Evolutionary conservation across 2,888 invertebrate genomes (phyloP), one percentile per base, ranked within the genome.

Genomic region (Microctonus hyperodae): DNA sequence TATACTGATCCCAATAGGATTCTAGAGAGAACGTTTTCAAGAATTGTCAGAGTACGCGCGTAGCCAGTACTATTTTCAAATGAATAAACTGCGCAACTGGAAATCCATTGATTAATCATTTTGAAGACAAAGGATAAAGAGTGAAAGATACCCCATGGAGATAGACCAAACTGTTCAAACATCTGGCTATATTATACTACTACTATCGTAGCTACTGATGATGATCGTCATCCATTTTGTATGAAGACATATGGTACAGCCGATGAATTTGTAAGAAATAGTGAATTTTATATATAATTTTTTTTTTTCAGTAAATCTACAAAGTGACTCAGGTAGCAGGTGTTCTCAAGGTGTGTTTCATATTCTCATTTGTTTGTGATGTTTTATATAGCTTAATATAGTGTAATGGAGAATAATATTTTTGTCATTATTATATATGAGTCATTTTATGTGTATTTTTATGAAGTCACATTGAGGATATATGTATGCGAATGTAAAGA

Each of bases 31-130:
- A 31, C 33, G 20, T 56, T 58, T 58, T 58, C 58, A 58, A 40
- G 58, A 58, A 58, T 58, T 37, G 55, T 11, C 55, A 55, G 37
- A 40, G 58, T n/a, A n/a, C n/a, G n/a, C n/a, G n/a, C n/a, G n/a
- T 16, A 44, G 16, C 44, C 44, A 44, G 16, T 16, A 16, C n/a
- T 44, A 44, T 44, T 44, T 37, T 23, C 58, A 40, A 58, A 23
- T 37, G 37, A 37, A 58, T 58, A n/a, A 16, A 56, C 56, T 33
- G 56, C 56, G 33, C 56, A 56, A 56, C 56, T 56, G 33, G 56
- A 44, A 56, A 33, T 56, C 56, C 33, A 35, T 56, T 56, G 56
- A 56, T 56, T 35, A 56, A 56, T 56, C 56, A 35, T 56, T 22
- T 35, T 44, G 16, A 33, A 56, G 56, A 56, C 56, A 56, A 56